phyloP scores from a whole-genome alignment of 2,113 vertebrate species.

The Campylorhamphus procurvoides region DNA sequence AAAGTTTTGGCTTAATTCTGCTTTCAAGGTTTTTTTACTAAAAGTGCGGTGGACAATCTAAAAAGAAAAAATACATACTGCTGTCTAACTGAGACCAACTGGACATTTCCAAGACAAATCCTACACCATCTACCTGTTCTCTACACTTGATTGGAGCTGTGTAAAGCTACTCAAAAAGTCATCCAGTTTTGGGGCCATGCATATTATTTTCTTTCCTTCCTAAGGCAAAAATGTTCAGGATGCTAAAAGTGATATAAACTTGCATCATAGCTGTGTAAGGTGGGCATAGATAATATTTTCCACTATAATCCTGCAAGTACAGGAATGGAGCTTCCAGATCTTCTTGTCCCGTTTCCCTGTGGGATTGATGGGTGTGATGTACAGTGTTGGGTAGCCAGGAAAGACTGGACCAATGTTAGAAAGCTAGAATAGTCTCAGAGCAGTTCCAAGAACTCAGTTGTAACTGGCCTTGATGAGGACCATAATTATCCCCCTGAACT shows the following conservation, averaged over 20 bases:
- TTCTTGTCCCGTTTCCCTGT: not conserved
- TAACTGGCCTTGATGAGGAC: not conserved
- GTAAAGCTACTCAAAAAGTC: not conserved
- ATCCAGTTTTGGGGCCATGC: fast-evolving
- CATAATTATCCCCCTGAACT: not conserved
- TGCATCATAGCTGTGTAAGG: not conserved
- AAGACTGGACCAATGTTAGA: not conserved
- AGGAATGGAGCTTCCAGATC: not conserved
- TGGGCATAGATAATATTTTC: not conserved
- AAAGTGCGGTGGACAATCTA: not conserved
- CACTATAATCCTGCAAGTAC: not conserved
- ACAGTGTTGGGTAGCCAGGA: not conserved
- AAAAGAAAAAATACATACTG: not conserved
- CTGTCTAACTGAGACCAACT: not conserved
- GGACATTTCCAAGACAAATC: not conserved
- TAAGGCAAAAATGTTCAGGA: not conserved
- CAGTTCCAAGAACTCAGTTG: not conserved
- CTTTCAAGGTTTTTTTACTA: not conserved
- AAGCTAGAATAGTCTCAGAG: not conserved
- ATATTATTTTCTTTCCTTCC: not conserved
- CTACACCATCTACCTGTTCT: not conserved
- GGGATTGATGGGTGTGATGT: not conserved
- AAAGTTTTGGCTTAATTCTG: not conserved
- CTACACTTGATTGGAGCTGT: not conserved
- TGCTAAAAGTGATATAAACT: not conserved